Evolutionary conservation across 2,113 vertebrate species (phyloP), one percentile per base, ranked within the genome.

Genomic region (Phylloscopus whistleri): DNA sequence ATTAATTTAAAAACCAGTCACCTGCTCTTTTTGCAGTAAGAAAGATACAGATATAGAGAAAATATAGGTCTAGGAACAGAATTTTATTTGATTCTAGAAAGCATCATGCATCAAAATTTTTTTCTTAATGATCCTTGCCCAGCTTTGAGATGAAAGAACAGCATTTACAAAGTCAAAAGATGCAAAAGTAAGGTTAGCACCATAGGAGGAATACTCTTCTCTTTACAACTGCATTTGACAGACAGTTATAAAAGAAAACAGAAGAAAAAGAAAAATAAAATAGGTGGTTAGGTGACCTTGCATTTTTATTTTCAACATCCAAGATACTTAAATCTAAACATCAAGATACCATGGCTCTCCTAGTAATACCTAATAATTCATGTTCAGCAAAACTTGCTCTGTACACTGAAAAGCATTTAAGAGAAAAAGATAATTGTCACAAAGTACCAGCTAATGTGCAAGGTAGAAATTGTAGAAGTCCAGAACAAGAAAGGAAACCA

Each of bases 11-110:
- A 87, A 37, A 17, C 11, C 49, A 63, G 23, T 22, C 55, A 53
- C 35, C 33, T 73, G 24, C 18, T 51, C 37, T 56, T 78, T 59
- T 59, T 19, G 13, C 55, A 93, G 55, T 55, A 89, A 89, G 84
- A 52, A 95, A 86, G 48, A 88, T 90, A 83, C 63, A 86, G 91
- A 86, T 66, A 66, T 28, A 95, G 72, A 95, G 82, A 67, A 93
- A 79, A 39, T 28, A 37, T 2, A 83, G 68, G 51, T 86, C 72
- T 60, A 83, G 39, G 30, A 95, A 92, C 17, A 90, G 72, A 63
- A 77, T 93, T 94, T 96, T 95, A 96, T 94, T 96, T 73, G 13
- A 76, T 69, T 91, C 78, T 76, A 68, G 64, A 87, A 91, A 87
- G 48, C 41, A 76, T 70, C 93, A 94, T 90, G 91, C 87, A 89